Base-by-base conservation (phyloP, 2,797 vertebrate genomes). In the Peromyscus aztecus region DNA sequence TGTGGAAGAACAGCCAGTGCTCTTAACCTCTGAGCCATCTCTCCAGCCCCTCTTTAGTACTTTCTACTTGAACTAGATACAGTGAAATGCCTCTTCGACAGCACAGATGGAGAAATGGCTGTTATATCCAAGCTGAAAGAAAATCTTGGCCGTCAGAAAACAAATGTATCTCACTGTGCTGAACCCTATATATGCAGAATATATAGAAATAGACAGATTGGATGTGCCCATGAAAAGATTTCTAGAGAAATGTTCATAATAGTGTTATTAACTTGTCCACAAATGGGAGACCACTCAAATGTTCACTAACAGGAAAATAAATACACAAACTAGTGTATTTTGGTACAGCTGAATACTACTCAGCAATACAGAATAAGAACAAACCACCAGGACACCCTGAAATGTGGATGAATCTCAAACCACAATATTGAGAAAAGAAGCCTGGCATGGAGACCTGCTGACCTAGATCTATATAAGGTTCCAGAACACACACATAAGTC, bases 341-440 rank as follows among this genome's bases (percentile, higher is more conserved):
- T 81, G 73, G 71, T 76, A 81, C 27, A 92, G 6, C 59, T 65
- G 34, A 76, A 69, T 95, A 86, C 52, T 75, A 19, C 31, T 88
- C 16, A 80, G 81, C 71, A 73, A 1, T 59, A 7, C 27, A 87
- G 81, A 69, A n/a, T 34, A 86, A 69, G n/a, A 73, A 57, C 13
- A 92, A 76, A 84, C 81, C 63, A 59, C 65, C 55, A 21, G 6
- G 86, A 69, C 1, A 49, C 27, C 55, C 63, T 40, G 4, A 61
- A 23, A 24, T 75, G 37, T 43, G 55, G 6, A 78, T 71, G 88
- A 94, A n/a, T 96, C 59, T 86, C 19, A 92, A 87, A 92, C 80
- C 85, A 83, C 52, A 23, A 5, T 59, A 31, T 71, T 92, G 78
- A 89, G 17, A 13, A 78, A 75, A 94, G 37, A 80, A 95, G 57